Base-by-base conservation (phyloP, 2,888 invertebrate species). In the Conomelus anceps region DNA sequence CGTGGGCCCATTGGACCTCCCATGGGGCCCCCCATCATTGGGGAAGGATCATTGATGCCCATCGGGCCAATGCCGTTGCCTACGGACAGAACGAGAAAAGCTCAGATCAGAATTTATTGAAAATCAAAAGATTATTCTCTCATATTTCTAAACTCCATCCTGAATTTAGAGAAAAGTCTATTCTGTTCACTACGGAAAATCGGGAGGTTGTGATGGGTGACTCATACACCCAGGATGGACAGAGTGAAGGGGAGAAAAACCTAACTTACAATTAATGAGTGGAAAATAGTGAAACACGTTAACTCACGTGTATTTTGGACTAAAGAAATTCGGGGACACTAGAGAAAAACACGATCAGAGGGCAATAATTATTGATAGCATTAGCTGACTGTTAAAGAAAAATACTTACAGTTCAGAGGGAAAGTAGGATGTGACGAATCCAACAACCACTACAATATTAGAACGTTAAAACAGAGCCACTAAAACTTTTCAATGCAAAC, bases 11-110 rank as follows among this genome's bases (percentile, higher is more conserved):
- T 22, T 22, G 86, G 86, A 3, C 86, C 86, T n/a, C 86, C 86
- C 24, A 86, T 20, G 22, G 24, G 24, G 29, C 26, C 23, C 1
- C 26, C 26, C 26, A 86, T 24, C 90, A 87, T 84, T 22, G 90
- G 88, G 90, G 90, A 22, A 89, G 89, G n/a, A 89, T 86, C 90
- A 88, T 90, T 88, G 87, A 89, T 89, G 17, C 90, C 90, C 89
- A 86, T 26, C 7, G 86, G 86, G 22, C 86, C 86, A 22, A 89
- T 85, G 17, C 90, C 90, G 84, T 91, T 88, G 86, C 89, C 89
- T 24, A 29, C 22, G 24, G 63, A 63, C 63, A 63, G 63, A 63
- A 63, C 63, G n/a, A 63, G 63, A 63, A 63, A 63, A 63, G 63
- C 63, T 63, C 63, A 20, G n/a, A 63, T 34, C 34, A 34, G 34